Evolutionary conservation across 2,888 invertebrate genomes (phyloP).

Genomic region (Matsumyia berberina): DNA sequence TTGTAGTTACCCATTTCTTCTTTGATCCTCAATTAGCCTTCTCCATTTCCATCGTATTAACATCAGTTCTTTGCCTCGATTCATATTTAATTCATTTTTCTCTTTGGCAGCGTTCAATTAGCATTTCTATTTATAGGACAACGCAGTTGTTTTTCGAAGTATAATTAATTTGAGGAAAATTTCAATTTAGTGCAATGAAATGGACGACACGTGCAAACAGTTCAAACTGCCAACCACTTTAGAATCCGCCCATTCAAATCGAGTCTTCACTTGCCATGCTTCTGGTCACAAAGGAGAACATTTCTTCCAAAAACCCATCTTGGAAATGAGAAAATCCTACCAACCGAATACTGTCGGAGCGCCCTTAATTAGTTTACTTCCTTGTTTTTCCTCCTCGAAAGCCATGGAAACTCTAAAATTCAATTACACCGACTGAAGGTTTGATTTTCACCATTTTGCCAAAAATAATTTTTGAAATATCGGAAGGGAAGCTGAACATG

Average conservation of each 20-base stretch:
- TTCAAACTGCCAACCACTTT: neutral
- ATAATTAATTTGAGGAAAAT: neutral
- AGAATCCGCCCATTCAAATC: neutral
- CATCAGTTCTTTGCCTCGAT: too few species aligned
- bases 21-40: too few species aligned
- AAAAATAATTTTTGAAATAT: neutral
- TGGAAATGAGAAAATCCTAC: conserved; percentile 2
- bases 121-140: too few species aligned
- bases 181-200: conserved; percentile 15
- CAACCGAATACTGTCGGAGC: conserved; percentile 5
- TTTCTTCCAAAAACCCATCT: neutral
- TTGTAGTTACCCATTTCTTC: too few species aligned
- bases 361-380: conserved; percentile 27
- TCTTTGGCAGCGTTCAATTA: too few species aligned
- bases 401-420: conserved; percentile 23
- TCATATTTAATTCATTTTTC: too few species aligned
- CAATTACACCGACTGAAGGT: conserved; percentile 36
- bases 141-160: neutral
- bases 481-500: neutral
- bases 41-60: too few species aligned
- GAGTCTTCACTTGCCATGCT: neutral
- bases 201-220: conserved; percentile 17
- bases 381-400: conserved; percentile 7
- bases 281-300: conserved; percentile 5
- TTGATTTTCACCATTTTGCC: conserved; percentile 16